These are phyloP conservation scores for Tringa solitaria DNA, from an alignment of 2,113 vertebrate genomes.

Conservation along the genomic window DNA sequence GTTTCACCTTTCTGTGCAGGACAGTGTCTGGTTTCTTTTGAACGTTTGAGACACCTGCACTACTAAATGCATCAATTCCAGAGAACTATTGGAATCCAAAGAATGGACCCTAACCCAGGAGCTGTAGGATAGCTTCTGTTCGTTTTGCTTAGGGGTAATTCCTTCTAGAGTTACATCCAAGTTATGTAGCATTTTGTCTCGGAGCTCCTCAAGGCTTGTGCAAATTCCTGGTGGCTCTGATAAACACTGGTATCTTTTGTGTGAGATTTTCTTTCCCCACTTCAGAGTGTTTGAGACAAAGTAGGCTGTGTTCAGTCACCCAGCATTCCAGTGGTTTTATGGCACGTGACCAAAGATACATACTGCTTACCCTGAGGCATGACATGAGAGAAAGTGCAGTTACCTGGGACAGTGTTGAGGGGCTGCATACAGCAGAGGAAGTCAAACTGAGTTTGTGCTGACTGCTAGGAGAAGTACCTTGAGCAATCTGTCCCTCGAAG, in stretches of 20 bases:
- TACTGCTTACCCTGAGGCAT: neutral
- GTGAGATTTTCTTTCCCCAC: neutral
- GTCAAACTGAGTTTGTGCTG: neutral
- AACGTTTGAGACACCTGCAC: neutral
- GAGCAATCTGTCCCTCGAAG: neutral
- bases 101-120: neutral
- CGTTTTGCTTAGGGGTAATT: neutral
- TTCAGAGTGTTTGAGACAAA: neutral
- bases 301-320: neutral
- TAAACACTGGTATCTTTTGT: neutral
- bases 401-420: neutral
- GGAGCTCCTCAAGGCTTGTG: neutral
- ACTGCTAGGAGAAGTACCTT: neutral
- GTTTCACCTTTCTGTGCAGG: neutral
- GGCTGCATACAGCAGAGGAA: neutral
- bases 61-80: neutral
- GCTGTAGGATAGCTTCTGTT: neutral
- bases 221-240: neutral
- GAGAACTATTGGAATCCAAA: neutral
- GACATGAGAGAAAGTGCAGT: neutral
- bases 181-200: neutral
- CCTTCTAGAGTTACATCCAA: neutral
- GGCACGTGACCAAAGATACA: accelerated
- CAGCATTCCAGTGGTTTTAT: neutral
- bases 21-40: neutral